These are phyloP conservation scores for Nannoperca australis DNA, from an alignment of 2,797 vertebrate species.

Conservation along the genomic window DNA sequence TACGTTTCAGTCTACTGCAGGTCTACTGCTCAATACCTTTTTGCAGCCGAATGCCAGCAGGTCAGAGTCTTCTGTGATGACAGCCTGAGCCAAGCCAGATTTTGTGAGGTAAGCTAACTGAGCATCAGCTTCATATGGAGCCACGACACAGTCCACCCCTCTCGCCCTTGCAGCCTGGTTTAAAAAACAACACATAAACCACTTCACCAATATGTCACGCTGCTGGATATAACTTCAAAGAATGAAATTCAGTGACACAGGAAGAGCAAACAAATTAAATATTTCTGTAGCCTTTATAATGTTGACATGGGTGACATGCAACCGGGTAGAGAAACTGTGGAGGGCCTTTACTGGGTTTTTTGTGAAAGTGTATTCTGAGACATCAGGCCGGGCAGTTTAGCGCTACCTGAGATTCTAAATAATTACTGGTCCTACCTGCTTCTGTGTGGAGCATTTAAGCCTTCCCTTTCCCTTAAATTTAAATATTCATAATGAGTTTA, in stretches of 20 bases:
- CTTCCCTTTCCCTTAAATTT: not conserved
- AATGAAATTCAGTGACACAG: not conserved
- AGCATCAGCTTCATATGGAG: slow-evolving; percentile 97
- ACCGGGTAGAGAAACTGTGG: too few species aligned
- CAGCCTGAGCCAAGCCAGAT: slow-evolving; percentile 90
- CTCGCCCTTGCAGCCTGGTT: slow-evolving; percentile 89
- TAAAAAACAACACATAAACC: not conserved
- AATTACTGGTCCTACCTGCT: not conserved
- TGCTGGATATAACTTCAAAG: not conserved
- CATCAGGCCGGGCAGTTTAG: too few species aligned
- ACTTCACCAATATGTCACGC: not conserved
- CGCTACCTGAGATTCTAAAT: not conserved
- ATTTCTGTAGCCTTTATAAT: not conserved
- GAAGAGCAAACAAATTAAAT: not conserved
- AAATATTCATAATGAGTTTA: not conserved
- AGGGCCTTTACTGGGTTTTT: too few species aligned
- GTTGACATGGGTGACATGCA: too few species aligned
- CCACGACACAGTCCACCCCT: slow-evolving; percentile 94
- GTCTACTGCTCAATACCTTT: slow-evolving; percentile 86
- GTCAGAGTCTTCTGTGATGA: slow-evolving; percentile 98
- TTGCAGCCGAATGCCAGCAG: slow-evolving; percentile 97
- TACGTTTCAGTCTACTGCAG: not conserved
- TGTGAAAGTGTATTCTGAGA: too few species aligned
- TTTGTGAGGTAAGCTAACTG: slow-evolving; percentile 95
- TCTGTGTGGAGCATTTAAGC: not conserved